A percentile compares a stretch with the other conserved stretches of the same genome.
These are phyloP conservation scores for Nysson spinosus DNA, from an alignment of 2,888 invertebrate genomes.

Conservation along the genomic window DNA sequence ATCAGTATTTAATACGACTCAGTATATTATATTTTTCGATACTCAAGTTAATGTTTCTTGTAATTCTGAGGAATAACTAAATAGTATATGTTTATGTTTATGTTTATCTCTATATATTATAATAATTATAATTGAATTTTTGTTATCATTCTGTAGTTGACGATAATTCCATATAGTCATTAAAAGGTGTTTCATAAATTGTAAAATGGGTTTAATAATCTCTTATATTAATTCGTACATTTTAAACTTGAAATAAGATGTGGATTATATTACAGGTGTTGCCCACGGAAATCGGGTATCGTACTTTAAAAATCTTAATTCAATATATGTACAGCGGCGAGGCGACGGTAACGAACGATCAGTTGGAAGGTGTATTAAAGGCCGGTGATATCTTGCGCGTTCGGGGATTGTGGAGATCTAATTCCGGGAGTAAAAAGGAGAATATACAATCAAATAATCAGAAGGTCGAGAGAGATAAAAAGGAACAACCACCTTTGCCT, in stretches of 20 bases:
- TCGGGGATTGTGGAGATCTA: conserved; percentile 86
- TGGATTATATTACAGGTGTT: conserved; percentile 78
- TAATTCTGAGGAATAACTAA: too few species aligned
- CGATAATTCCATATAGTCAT: too few species aligned
- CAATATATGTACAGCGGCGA: conserved; percentile 93
- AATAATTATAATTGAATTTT: too few species aligned
- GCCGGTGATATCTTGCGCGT: conserved; percentile 91
- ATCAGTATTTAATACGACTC: too few species aligned
- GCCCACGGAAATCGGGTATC: conserved; percentile 89
- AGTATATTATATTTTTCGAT: too few species aligned
- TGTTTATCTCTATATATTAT: too few species aligned
- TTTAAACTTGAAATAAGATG: background rate
- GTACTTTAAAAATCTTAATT: conserved; percentile 88
- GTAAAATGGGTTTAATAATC: too few species aligned
- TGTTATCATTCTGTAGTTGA: too few species aligned
- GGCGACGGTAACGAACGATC: conserved; percentile 91
- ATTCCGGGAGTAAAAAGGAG: conserved; percentile 70
- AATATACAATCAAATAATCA: conserved; percentile 77
- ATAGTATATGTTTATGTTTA: too few species aligned
- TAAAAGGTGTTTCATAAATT: too few species aligned
- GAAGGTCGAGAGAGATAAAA: conserved; percentile 79
- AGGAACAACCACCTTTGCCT: conserved; percentile 65
- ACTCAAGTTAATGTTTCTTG: too few species aligned
- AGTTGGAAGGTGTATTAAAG: conserved; percentile 87
- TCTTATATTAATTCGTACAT: background rate